These are phyloP conservation scores for Oncorhynchus kisutch DNA, from an alignment of 2,113 vertebrate genomes.

Conservation along the genomic window DNA sequence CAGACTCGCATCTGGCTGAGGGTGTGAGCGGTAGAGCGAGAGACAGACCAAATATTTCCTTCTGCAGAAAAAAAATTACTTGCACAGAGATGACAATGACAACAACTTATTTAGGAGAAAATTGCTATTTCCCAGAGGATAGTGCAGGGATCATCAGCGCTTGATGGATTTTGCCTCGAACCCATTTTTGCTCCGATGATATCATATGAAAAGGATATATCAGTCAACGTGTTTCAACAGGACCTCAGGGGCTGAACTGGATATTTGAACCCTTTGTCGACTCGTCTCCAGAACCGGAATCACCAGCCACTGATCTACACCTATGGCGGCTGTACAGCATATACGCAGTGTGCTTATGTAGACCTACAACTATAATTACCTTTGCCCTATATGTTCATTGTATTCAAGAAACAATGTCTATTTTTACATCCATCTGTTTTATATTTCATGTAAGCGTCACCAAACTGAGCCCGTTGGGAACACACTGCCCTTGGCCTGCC, in stretches of 20 bases:
- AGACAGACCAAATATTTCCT: conserved; percentile 11
- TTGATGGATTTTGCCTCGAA: conserved; percentile 6
- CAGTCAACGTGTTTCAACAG: background rate
- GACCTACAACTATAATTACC: background rate
- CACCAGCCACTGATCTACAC: background rate
- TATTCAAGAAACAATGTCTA: background rate
- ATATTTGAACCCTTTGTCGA: background rate
- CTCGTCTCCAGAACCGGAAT: background rate
- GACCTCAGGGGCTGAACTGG: background rate
- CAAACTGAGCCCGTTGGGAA: background rate
- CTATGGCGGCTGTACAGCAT: background rate
- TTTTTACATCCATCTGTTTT: conserved; percentile 18
- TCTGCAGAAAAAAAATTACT: background rate
- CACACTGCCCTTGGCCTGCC: conserved; percentile 21
- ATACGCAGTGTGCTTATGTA: background rate
- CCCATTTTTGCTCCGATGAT: background rate
- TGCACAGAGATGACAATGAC: background rate
- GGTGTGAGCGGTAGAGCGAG: background rate
- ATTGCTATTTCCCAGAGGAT: conserved; percentile 2
- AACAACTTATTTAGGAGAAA: background rate
- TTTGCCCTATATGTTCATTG: background rate
- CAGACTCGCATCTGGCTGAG: conserved; percentile 2
- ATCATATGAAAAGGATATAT: background rate
- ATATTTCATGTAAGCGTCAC: conserved; percentile 7
- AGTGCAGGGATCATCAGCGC: background rate